These are phyloP conservation scores for Eupithecia subumbrata DNA, from an alignment of 2,888 invertebrate species.

Conservation along the genomic window DNA sequence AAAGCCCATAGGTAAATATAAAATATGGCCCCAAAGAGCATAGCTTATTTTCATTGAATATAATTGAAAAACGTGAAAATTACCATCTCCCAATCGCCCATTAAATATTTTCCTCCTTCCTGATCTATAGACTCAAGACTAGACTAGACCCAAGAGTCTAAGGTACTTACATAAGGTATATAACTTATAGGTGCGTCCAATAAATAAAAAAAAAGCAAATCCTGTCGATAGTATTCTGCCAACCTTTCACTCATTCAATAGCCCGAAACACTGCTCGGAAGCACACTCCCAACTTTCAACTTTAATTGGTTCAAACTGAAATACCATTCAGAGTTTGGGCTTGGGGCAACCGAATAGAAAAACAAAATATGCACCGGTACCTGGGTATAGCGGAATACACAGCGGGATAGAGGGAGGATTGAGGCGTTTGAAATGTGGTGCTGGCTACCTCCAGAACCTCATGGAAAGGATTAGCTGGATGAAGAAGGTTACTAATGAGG, in stretches of 20 bases:
- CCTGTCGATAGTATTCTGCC: background rate
- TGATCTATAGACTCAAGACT: background rate
- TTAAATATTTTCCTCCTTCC: background rate
- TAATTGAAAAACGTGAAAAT: background rate
- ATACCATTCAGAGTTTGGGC: conserved; percentile 41
- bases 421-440: no score
- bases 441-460: no score
- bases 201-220: background rate
- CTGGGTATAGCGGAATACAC: background rate
- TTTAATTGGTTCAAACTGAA: conserved; percentile 60
- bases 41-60: background rate
- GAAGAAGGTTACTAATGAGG: no score
- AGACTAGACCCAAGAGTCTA: background rate
- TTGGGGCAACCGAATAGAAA: background rate
- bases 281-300: conserved; percentile 47
- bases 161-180: no score
- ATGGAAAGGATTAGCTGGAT: no score
- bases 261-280: conserved; percentile 22
- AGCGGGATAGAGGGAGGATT: no score
- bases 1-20: no score
- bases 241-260: conserved; percentile 20
- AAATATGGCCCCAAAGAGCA: background rate
- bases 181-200: background rate
- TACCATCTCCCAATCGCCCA: no score
- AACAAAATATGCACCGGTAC: background rate